phyloP scores from a whole-genome alignment of 2,113 vertebrate species.

The Maccullochella peelii region DNA sequence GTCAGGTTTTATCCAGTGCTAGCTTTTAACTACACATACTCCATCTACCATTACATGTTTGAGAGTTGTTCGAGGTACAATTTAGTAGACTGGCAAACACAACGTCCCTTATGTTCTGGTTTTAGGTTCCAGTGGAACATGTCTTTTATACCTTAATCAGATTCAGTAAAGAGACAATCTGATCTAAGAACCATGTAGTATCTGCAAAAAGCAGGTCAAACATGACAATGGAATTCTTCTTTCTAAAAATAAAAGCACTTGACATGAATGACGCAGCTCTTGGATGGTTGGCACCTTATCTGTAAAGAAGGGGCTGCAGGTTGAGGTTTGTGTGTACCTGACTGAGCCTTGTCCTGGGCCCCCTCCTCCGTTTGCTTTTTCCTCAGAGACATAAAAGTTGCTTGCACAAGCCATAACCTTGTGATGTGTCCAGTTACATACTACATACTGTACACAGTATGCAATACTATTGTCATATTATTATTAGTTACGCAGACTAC shows the following conservation, averaged over 20 bases:
- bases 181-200: not conserved
- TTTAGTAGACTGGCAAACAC: not conserved
- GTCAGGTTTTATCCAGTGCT: slow-evolving; percentile 68
- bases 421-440: not conserved
- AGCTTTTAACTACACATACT: slow-evolving; percentile 32
- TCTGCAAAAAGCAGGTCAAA: not conserved
- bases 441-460: not conserved
- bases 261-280: not conserved
- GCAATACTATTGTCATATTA: too few relatives aligned
- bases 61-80: not conserved
- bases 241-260: not conserved
- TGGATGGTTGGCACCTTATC: not conserved
- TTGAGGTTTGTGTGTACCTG: not conserved
- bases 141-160: not conserved
- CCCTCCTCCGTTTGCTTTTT: not conserved
- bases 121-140: not conserved
- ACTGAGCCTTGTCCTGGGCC: not conserved
- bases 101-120: not conserved
- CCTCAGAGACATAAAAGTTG: not conserved
- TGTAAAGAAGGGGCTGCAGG: not conserved
- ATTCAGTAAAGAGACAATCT: not conserved
- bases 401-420: too few relatives aligned
- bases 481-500: too few relatives aligned
- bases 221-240: not conserved
- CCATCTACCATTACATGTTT: not conserved